phyloP scores from a whole-genome alignment of 2,888 invertebrate genomes.

The Omphaloscelis lunosa region DNA sequence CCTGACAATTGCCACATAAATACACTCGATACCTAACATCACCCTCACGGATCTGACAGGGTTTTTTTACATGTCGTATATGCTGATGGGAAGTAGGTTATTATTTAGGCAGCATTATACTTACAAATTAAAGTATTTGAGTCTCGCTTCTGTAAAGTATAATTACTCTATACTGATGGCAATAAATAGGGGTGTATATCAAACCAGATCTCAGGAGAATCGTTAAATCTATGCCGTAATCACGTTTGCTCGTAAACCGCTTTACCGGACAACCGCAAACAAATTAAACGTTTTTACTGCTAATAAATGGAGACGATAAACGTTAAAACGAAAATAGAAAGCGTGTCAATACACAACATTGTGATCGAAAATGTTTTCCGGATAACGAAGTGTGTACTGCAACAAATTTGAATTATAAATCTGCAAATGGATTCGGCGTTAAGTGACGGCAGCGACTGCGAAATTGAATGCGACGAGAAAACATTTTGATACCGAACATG shows the following conservation, averaged over 20 bases:
- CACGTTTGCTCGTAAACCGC: conserved; percentile 81
- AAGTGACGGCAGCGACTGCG: neutral
- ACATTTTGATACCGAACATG: too few species aligned
- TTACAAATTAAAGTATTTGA: neutral
- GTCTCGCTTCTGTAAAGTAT: conserved; percentile 25
- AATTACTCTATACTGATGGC: conserved; percentile 40
- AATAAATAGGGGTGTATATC: conserved; percentile 69
- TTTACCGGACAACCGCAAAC: conserved; percentile 81
- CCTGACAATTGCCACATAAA: too few species aligned
- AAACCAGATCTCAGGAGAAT: conserved; percentile 78
- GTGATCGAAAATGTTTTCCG: conserved; percentile 29
- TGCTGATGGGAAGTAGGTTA: neutral
- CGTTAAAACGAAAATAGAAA: conserved; percentile 68
- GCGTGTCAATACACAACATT: conserved; percentile 58
- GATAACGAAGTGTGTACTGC: neutral
- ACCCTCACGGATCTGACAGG: too few species aligned
- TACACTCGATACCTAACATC: too few species aligned
- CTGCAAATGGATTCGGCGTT: neutral
- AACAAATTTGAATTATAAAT: neutral
- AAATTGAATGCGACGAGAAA: neutral
- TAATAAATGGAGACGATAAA: conserved; percentile 78
- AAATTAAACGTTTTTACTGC: conserved; percentile 81
- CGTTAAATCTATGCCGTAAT: conserved; percentile 81
- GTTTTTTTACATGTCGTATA: too few species aligned
- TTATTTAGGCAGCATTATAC: neutral